These are phyloP conservation scores for Hipparchia semele DNA, from an alignment of 2,888 invertebrate species.

Conservation along the genomic window DNA sequence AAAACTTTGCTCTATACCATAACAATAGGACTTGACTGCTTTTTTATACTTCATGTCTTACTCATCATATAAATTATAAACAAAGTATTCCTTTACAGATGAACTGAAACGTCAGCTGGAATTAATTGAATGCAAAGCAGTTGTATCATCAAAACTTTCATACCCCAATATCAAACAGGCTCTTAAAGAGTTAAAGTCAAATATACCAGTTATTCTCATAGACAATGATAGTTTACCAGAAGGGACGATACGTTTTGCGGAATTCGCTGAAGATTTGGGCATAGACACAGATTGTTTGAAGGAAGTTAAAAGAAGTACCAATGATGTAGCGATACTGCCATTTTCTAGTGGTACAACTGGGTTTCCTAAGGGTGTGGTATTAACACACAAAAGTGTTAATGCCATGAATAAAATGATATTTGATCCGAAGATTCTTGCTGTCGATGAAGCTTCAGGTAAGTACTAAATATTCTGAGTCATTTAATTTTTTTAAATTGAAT, in stretches of 20 bases:
- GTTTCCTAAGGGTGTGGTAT: constrained; percentile 88
- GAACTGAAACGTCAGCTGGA: constrained; percentile 87
- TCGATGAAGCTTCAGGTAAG: constrained; percentile 70
- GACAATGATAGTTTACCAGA: constrained; percentile 75
- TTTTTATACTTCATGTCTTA: neutral
- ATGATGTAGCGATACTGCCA: constrained; percentile 87
- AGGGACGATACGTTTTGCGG: constrained; percentile 85
- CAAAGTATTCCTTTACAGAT: constrained; percentile 74
- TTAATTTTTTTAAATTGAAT: neutral
- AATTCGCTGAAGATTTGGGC: constrained; percentile 81
- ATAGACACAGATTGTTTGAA: constrained; percentile 79
- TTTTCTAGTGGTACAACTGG: constrained; percentile 96
- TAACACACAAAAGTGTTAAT: constrained; percentile 84
- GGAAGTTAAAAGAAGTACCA: constrained; percentile 64
- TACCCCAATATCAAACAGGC: constrained; percentile 77
- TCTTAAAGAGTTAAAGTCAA: constrained; percentile 65
- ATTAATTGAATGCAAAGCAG: constrained; percentile 84
- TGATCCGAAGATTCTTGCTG: constrained; percentile 61
- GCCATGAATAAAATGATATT: constrained; percentile 72
- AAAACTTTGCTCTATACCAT: neutral
- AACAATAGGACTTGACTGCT: too few species aligned
- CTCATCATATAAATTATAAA: neutral
- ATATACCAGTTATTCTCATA: constrained; percentile 79
- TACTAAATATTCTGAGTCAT: neutral
- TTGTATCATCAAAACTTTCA: constrained; percentile 84